A percentile compares a stretch with the other conserved stretches of the same genome.
Evolutionary conservation across 2,113 vertebrate genomes (phyloP).

Genomic region (Ciconia boyciana): DNA sequence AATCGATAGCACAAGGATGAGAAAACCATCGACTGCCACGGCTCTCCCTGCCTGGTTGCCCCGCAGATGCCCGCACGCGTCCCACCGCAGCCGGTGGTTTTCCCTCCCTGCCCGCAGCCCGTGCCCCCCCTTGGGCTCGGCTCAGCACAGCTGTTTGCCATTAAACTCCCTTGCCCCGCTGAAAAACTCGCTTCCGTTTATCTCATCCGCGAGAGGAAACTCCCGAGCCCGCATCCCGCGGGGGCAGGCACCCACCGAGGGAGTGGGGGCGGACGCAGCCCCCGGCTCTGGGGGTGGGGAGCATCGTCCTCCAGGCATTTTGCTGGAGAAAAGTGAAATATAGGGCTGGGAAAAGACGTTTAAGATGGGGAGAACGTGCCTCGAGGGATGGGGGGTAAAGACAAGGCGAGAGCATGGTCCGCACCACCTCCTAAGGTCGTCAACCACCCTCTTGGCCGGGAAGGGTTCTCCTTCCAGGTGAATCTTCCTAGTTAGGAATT

Average conservation of each 20-base stretch:
- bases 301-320: accelerated
- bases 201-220: neutral
- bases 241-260: neutral
- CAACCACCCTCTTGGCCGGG: neutral
- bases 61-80: accelerated
- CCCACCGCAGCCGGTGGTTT: neutral
- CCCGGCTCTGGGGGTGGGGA: no score
- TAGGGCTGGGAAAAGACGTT: neutral
- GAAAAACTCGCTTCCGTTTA: neutral
- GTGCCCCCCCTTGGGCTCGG: accelerated
- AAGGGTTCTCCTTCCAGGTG: no score
- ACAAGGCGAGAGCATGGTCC: no score
- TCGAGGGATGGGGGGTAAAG: neutral
- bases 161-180: neutral
- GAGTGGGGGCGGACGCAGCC: neutral
- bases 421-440: neutral
- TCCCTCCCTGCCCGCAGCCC: neutral
- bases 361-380: neutral
- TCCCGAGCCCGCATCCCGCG: neutral
- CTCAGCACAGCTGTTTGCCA: neutral
- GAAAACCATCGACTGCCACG: accelerated
- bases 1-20: neutral
- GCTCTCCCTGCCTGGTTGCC: neutral
- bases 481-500: accelerated
- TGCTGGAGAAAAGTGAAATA: neutral